Percentiles rank a stretch among this genome's conserved stretches.
Evolutionary conservation across 2,888 invertebrate species (phyloP).

Genomic region (Antitype chi): DNA sequence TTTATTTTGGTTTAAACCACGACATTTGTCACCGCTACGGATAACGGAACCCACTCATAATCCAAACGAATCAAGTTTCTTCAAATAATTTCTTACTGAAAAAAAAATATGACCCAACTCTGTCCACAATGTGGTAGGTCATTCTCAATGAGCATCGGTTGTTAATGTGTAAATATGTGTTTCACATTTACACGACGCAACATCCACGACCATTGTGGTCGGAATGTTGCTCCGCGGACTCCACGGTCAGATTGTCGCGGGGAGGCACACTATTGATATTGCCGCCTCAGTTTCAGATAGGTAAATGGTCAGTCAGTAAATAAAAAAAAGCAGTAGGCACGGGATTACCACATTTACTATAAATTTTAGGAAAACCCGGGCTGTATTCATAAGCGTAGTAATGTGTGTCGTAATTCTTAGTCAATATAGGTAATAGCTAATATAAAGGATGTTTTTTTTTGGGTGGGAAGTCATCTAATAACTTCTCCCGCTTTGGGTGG

Average conservation of each 20-base stretch:
- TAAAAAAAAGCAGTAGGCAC: neutral
- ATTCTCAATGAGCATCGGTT: slow-evolving; percentile 78
- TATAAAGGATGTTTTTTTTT: too few species aligned
- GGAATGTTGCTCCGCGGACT: slow-evolving; percentile 54
- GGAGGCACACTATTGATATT: slow-evolving; percentile 26
- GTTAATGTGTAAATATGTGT: slow-evolving; percentile 83
- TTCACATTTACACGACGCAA: slow-evolving; percentile 78
- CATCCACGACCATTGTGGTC: slow-evolving; percentile 58
- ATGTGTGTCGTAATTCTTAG: neutral
- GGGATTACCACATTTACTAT: too few species aligned
- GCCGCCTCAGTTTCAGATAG: slow-evolving; percentile 16
- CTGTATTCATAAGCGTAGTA: too few species aligned
- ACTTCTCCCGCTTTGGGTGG: too few species aligned
- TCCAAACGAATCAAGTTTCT: slow-evolving; percentile 30
- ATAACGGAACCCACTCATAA: slow-evolving; percentile 61
- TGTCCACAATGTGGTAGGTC: slow-evolving; percentile 83
- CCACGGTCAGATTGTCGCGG: slow-evolving; percentile 9
- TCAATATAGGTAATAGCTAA: neutral
- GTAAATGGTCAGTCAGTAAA: neutral
- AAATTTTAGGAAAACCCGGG: too few species aligned
- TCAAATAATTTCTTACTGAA: slow-evolving; percentile 58
- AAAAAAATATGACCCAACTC: slow-evolving; percentile 76
- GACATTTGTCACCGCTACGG: neutral
- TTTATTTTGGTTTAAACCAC: neutral
- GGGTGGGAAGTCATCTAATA: too few species aligned